Percentiles rank a stretch among this genome's conserved stretches.
Conservation (phyloP, 2,888 invertebrate genomes). For the Tiliacea aurago region DNA sequence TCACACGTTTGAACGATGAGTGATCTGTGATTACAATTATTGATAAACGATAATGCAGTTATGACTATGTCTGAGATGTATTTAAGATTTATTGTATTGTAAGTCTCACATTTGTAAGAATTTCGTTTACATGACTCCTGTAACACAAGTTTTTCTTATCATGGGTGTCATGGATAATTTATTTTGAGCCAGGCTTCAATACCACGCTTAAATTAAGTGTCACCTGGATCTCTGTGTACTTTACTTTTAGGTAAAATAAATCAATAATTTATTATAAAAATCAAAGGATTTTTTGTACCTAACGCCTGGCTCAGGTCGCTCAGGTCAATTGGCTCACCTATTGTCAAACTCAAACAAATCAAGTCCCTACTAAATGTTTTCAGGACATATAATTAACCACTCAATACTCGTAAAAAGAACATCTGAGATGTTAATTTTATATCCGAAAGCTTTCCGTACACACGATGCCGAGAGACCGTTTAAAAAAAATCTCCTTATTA, state of each 20-base stretch:
- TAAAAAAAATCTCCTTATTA: slow-evolving; percentile 23
- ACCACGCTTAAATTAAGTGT: no score
- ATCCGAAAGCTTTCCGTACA: background rate
- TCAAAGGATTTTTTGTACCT: background rate
- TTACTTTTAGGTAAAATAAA: no score
- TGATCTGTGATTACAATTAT: slow-evolving; percentile 11
- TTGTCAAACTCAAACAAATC: background rate
- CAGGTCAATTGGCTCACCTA: background rate
- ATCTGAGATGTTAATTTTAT: background rate
- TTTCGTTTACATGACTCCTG: background rate
- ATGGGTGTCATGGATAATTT: no score
- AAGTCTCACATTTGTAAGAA: no score
- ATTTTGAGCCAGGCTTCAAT: no score
- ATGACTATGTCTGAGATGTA: background rate
- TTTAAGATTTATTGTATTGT: background rate
- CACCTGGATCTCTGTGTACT: no score
- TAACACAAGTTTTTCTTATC: no score
- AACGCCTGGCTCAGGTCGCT: fast-evolving
- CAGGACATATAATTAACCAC: no score
- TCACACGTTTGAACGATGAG: slow-evolving; percentile 27
- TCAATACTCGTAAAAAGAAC: background rate
- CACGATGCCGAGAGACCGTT: background rate
- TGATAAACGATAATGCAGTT: slow-evolving; percentile 8
- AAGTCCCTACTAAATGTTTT: no score
- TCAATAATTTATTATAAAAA: background rate